A percentile compares a stretch with the other conserved stretches of the same genome.
Evolutionary conservation across 2,888 invertebrate genomes (phyloP).

Genomic region (Morpho helenor): DNA sequence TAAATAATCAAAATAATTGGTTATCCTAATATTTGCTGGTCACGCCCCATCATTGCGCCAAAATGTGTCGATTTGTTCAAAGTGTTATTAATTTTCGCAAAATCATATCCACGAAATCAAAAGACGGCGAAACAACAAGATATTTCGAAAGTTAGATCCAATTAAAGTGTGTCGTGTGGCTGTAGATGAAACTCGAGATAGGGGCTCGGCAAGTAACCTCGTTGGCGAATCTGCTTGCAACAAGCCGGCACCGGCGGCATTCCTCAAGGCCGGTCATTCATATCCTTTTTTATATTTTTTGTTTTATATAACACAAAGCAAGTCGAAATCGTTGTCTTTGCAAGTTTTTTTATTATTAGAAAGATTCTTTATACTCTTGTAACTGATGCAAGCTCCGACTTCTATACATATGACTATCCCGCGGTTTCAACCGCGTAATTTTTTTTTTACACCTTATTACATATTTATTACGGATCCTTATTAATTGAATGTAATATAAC

Average conservation of each 20-base stretch:
- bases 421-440: no score
- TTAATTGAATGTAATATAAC: no score
- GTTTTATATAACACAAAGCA: slow-evolving; percentile 6
- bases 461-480: no score
- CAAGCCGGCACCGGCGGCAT: slow-evolving; percentile 45
- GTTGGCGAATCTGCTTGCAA: slow-evolving; percentile 34
- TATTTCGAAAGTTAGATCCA: slow-evolving; percentile 30
- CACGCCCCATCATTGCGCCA: not conserved
- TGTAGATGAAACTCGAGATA: slow-evolving; percentile 46
- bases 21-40: not conserved
- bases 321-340: no score
- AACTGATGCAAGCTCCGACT: no score
- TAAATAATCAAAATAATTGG: not conserved
- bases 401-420: no score
- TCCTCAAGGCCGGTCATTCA: slow-evolving; percentile 68
- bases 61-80: no score
- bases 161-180: slow-evolving; percentile 31
- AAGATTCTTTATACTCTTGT: no score
- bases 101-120: slow-evolving; percentile 10
- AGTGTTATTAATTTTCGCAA: no score
- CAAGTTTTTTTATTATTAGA: no score
- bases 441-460: no score
- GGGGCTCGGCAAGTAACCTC: slow-evolving; percentile 35
- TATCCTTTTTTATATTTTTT: slow-evolving; percentile 32
- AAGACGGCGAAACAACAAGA: slow-evolving; percentile 18